These are phyloP conservation scores for Mionectes macconnelli DNA, from an alignment of 2,113 vertebrate species.

Conservation along the genomic window DNA sequence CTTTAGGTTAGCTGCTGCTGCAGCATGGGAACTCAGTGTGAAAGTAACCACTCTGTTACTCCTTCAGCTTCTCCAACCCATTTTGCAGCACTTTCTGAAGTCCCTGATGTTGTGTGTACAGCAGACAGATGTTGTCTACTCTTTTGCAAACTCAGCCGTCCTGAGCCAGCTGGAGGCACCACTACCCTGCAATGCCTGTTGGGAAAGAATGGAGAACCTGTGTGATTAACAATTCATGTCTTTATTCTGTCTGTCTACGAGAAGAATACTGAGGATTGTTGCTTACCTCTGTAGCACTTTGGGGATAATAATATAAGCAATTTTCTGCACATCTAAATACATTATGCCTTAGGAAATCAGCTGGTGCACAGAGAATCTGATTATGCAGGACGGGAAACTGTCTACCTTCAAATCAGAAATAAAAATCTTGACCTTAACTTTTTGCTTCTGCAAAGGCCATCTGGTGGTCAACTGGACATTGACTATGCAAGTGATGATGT, in stretches of 20 bases:
- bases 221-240: background rate
- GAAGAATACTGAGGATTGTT: background rate
- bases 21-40: background rate
- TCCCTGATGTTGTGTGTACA: background rate
- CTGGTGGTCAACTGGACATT: background rate
- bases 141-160: background rate
- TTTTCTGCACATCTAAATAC: background rate
- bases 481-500: background rate
- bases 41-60: background rate
- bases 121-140: background rate
- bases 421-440: constrained; percentile 20
- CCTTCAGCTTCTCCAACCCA: background rate
- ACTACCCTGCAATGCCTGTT: background rate
- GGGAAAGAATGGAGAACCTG: background rate
- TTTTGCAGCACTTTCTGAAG: background rate
- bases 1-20: background rate
- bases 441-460: background rate
- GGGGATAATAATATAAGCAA: background rate
- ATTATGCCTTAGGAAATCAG: background rate
- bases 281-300: background rate
- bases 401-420: background rate
- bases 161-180: background rate
- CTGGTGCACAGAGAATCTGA: background rate
- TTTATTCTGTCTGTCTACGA: background rate
- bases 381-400: background rate